A percentile compares a stretch with the other conserved stretches of the same genome.
Evolutionary conservation across 2,113 vertebrate genomes (phyloP).

Genomic region (Sander lucioperca): DNA sequence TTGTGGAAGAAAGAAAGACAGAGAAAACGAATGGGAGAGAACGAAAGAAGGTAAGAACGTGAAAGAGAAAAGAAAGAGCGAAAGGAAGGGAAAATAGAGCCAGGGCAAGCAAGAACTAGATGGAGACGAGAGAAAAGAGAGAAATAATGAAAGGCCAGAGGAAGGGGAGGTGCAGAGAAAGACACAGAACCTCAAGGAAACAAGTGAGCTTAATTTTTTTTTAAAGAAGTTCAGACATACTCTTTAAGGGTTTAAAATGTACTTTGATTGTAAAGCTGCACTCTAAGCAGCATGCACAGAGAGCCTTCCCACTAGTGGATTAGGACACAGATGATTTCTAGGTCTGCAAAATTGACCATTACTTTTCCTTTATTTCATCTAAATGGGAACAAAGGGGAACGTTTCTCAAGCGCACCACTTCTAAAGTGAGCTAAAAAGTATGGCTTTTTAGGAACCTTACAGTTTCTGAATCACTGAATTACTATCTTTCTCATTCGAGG

Average conservation of each 20-base stretch:
- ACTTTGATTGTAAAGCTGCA: slow-evolving; percentile 70
- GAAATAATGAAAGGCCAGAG: slow-evolving; percentile 33
- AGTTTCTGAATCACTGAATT: slow-evolving; percentile 31
- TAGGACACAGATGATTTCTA: slow-evolving; percentile 57
- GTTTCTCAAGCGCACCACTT: slow-evolving; percentile 31
- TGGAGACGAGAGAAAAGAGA: slow-evolving; percentile 22
- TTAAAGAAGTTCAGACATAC: slow-evolving; percentile 42
- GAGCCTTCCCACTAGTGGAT: slow-evolving; percentile 60
- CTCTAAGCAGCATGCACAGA: slow-evolving; percentile 38
- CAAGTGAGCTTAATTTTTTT: slow-evolving; percentile 45
- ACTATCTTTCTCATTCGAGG: neutral
- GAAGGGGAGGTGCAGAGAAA: slow-evolving; percentile 35
- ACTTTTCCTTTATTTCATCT: slow-evolving; percentile 23
- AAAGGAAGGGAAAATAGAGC: slow-evolving; percentile 25
- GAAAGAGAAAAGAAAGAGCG: neutral
- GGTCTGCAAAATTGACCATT: slow-evolving; percentile 44
- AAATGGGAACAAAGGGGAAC: neutral
- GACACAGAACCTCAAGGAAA: slow-evolving; percentile 56
- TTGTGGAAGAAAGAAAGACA: slow-evolving; percentile 12
- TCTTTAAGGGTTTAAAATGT: slow-evolving; percentile 69
- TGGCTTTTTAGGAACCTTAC: slow-evolving; percentile 38
- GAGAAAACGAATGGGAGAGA: slow-evolving; percentile 17
- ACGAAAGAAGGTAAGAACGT: neutral
- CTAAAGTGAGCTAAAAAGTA: slow-evolving; percentile 26
- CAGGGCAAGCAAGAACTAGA: slow-evolving; percentile 2